Conservation (phyloP, 2,797 vertebrate genomes). For the Rhadinocentrus ornatus region DNA sequence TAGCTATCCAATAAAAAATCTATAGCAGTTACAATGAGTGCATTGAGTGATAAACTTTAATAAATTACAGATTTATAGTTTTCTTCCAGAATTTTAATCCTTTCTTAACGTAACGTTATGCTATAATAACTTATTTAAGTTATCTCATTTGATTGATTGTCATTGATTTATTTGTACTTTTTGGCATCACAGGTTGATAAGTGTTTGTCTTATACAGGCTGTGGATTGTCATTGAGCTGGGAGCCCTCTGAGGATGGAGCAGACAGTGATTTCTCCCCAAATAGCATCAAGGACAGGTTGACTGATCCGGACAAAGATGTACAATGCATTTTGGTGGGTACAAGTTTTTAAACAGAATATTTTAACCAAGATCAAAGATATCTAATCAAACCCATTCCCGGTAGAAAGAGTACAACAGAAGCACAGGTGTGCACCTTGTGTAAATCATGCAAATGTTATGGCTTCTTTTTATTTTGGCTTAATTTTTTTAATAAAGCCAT, state of each 20-base stretch:
- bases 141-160: not conserved
- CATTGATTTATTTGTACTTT: not conserved
- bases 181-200: not conserved
- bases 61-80: no score
- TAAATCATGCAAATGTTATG: not conserved
- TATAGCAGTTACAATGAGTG: no score
- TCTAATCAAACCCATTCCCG: not conserved
- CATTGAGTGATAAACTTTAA: no score
- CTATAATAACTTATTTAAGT: no score
- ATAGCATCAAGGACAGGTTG: conserved; percentile 36
- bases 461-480: not conserved
- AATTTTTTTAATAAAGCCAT: not conserved
- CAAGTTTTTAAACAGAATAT: not conserved
- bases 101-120: not conserved
- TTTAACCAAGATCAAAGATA: not conserved
- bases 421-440: not conserved
- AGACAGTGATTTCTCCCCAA: conserved; percentile 30
- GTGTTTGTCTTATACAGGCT: conserved; percentile 53
- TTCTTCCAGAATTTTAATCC: no score
- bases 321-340: conserved; percentile 45
- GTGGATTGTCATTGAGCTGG: conserved; percentile 69
- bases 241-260: conserved; percentile 18
- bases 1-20: no score
- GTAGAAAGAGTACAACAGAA: not conserved
- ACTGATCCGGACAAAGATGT: conserved; percentile 38